A percentile compares a stretch with the other conserved stretches of the same genome.
These are phyloP conservation scores for Mormyrus lacerda DNA, from an alignment of 2,113 vertebrate species.

Conservation along the genomic window DNA sequence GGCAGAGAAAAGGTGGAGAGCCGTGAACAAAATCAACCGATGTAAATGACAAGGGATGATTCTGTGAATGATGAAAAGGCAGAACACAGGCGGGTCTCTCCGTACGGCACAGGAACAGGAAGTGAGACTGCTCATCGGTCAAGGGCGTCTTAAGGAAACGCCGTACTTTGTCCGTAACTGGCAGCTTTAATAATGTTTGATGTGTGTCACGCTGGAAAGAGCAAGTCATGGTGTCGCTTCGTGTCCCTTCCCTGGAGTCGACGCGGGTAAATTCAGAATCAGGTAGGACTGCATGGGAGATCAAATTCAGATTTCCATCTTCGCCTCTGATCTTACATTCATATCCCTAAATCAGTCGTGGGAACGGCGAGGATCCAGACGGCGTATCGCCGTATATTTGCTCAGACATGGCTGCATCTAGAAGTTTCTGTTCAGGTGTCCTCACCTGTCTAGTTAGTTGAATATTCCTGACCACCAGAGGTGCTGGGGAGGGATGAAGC, in stretches of 20 bases:
- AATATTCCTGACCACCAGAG: neutral
- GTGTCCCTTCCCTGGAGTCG: constrained; percentile 26
- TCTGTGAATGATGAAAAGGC: neutral
- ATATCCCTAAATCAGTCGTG: neutral
- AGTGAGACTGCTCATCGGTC: neutral
- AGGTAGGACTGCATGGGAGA: neutral
- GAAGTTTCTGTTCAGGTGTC: neutral
- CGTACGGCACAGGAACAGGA: neutral
- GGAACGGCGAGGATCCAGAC: neutral
- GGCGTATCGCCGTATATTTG: neutral
- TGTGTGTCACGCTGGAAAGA: constrained; percentile 31
- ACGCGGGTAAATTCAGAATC: constrained; percentile 11
- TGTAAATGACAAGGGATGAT: neutral
- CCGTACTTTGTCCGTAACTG: neutral
- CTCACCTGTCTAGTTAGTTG: neutral
- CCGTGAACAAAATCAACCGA: neutral
- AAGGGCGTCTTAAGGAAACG: neutral
- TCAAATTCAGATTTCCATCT: neutral
- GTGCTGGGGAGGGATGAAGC: neutral
- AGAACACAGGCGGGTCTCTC: neutral
- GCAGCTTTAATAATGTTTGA: neutral
- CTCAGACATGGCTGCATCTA: neutral
- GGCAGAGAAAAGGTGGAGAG: neutral
- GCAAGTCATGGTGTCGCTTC: constrained; percentile 30
- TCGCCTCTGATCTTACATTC: neutral